phyloP scores from a whole-genome alignment of 92 coral and sea anemone genomes.

The Palythoa grandis region DNA sequence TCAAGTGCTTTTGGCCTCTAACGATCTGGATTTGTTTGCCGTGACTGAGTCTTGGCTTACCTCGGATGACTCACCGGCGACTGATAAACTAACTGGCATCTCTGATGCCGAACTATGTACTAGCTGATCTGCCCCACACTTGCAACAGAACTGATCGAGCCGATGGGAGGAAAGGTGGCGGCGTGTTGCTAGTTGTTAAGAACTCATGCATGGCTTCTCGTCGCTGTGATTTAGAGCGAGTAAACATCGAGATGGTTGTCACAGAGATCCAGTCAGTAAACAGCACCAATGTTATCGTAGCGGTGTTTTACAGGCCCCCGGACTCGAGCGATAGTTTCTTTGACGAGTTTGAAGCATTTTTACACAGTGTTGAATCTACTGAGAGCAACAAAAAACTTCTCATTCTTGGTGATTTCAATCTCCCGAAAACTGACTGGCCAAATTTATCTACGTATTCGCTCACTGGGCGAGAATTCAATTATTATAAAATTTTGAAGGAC shows the following conservation, averaged over 20 bases:
- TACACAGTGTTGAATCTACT: not conserved
- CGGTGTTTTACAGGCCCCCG: too few relatives aligned
- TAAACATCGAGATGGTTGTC: slow-evolving; percentile 35
- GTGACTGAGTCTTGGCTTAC: slow-evolving; percentile 31
- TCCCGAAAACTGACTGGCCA: slow-evolving; percentile 11
- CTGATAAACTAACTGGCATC: too few relatives aligned
- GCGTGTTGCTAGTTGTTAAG: slow-evolving; percentile 31
- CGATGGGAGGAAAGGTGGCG: slow-evolving; percentile 54
- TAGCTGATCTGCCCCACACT: too few relatives aligned
- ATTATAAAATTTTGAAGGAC: slow-evolving; percentile 18
- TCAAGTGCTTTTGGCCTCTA: slow-evolving; percentile 28
- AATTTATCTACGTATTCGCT: slow-evolving; percentile 23
- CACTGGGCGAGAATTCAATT: slow-evolving; percentile 1
- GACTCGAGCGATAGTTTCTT: too few relatives aligned
- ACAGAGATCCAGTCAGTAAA: too few relatives aligned
- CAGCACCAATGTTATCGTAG: too few relatives aligned
- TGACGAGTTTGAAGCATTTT: too few relatives aligned
- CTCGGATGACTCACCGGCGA: slow-evolving; percentile 17
- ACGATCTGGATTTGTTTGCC: slow-evolving; percentile 26
- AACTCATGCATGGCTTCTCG: slow-evolving; percentile 26
- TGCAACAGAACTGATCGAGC: slow-evolving; percentile 49
- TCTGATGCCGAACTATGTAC: too few relatives aligned
- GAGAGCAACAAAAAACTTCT: slow-evolving; percentile 11
- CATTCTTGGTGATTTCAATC: slow-evolving; percentile 16
- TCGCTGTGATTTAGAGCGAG: slow-evolving; percentile 35